Conservation (phyloP, 2,888 invertebrate genomes). For the Cantharis nigra region DNA sequence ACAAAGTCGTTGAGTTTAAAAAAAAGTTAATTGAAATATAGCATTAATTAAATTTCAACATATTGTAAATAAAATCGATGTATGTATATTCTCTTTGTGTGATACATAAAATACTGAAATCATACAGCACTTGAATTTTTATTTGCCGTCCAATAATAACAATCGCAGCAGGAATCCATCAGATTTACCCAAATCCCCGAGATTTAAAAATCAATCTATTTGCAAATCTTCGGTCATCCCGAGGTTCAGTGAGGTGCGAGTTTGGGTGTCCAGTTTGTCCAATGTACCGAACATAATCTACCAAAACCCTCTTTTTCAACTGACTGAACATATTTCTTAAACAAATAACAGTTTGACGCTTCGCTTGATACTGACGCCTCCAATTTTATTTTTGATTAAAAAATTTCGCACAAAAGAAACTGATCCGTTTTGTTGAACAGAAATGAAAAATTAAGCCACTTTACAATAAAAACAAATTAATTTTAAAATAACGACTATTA, state of each 20-base stretch:
- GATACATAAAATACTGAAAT: slow-evolving; percentile 58
- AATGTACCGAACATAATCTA: slow-evolving; percentile 27
- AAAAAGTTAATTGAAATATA: slow-evolving; percentile 15
- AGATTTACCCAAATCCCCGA: slow-evolving; percentile 25
- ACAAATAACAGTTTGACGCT: slow-evolving; percentile 29
- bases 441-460: background rate
- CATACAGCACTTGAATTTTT: slow-evolving; percentile 35
- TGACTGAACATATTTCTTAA: slow-evolving; percentile 29
- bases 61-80: slow-evolving; percentile 56
- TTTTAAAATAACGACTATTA: background rate
- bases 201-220: slow-evolving; percentile 36
- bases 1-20: background rate
- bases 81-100: slow-evolving; percentile 59
- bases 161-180: background rate
- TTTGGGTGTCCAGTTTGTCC: slow-evolving; percentile 32
- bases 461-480: background rate
- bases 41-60: slow-evolving; percentile 47
- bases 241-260: slow-evolving; percentile 41
- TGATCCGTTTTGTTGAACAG: background rate
- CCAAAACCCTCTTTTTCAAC: slow-evolving; percentile 20
- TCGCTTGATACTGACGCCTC: slow-evolving; percentile 12
- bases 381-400: slow-evolving; percentile 10
- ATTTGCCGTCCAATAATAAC: slow-evolving; percentile 16
- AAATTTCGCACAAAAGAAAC: background rate
- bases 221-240: slow-evolving; percentile 37